Conservation (phyloP, 2,113 vertebrate genomes). For the Erythrocercus mccallii region DNA sequence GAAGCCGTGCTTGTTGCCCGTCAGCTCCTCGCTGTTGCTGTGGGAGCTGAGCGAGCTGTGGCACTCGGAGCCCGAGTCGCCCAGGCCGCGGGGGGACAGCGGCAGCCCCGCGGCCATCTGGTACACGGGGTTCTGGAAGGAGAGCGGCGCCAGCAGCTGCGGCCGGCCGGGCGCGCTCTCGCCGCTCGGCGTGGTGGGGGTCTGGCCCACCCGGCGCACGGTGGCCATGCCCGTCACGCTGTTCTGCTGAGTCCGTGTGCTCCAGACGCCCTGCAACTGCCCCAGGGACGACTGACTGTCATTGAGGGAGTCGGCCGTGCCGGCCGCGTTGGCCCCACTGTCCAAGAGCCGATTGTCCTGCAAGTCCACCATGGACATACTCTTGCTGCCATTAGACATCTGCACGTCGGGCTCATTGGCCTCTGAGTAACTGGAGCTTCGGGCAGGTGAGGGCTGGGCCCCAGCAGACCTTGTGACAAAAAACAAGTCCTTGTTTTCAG, state of each 20-base stretch:
- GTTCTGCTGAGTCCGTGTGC: conserved; percentile 78
- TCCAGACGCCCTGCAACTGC: conserved; percentile 82
- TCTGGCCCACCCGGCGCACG: conserved; percentile 84
- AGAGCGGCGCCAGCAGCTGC: conserved; percentile 91
- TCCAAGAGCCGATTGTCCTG: conserved; percentile 91
- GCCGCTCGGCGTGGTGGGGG: conserved; percentile 76
- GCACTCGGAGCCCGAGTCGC: conserved; percentile 93
- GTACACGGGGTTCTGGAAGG: conserved; percentile 98
- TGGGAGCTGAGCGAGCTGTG: conserved; percentile 97
- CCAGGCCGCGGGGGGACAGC: conserved; percentile 86
- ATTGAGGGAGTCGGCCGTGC: conserved; percentile 70
- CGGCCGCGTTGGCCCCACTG: conserved; percentile 63
- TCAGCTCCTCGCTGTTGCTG: conserved; percentile 93
- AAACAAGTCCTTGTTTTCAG: conserved; percentile 99
- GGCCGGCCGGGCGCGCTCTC: conserved; percentile 85
- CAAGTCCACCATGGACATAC: conserved; percentile 98
- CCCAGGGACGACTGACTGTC: conserved; percentile 76
- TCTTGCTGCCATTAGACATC: conserved; percentile 95
- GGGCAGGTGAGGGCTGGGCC: conserved; percentile 93
- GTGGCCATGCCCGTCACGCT: conserved; percentile 80
- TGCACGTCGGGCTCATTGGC: conserved; percentile 93
- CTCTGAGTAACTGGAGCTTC: conserved; percentile 98
- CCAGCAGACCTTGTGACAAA: conserved; percentile 96
- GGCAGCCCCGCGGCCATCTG: conserved; percentile 97
- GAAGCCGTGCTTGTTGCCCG: conserved; percentile 76